Conservation (phyloP, 2,797 vertebrate genomes). For the Myotis planiceps region DNA sequence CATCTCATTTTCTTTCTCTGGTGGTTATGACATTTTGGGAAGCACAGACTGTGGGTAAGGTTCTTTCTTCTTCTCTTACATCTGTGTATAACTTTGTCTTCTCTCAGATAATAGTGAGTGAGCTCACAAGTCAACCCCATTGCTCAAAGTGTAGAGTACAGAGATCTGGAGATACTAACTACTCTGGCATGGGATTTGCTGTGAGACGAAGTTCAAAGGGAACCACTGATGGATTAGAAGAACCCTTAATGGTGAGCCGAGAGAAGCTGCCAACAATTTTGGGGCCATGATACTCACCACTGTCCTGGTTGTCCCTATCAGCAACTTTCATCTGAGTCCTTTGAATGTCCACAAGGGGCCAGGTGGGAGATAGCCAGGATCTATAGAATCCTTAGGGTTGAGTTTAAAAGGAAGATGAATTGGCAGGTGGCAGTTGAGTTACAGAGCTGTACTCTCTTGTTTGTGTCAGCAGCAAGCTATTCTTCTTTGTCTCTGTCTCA, state of each 20-base stretch:
- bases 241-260: conserved; percentile 57
- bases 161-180: conserved; percentile 39
- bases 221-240: conserved; percentile 66
- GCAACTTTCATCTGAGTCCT: conserved; percentile 63
- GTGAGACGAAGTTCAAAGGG: conserved; percentile 73
- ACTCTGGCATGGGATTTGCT: conserved; percentile 41
- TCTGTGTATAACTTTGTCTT: conserved; percentile 66
- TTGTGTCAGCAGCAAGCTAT: conserved; percentile 39
- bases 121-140: conserved; percentile 30
- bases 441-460: conserved; percentile 4
- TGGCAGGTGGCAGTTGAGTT: conserved; percentile 65
- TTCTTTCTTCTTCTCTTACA: conserved; percentile 28
- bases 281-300: neutral
- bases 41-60: neutral
- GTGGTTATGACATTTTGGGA: conserved; percentile 23
- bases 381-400: conserved; percentile 26
- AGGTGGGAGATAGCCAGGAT: conserved; percentile 42
- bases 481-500: conserved; percentile 53
- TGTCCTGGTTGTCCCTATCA: neutral
- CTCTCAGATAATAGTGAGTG: conserved; percentile 59
- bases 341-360: conserved; percentile 40
- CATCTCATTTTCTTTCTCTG: conserved; percentile 46
- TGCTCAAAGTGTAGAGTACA: conserved; percentile 55
- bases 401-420: conserved; percentile 39
- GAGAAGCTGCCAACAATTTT: conserved; percentile 46